Conservation (phyloP, 2,888 invertebrate genomes). For the Conops quadrifasciatus region DNA sequence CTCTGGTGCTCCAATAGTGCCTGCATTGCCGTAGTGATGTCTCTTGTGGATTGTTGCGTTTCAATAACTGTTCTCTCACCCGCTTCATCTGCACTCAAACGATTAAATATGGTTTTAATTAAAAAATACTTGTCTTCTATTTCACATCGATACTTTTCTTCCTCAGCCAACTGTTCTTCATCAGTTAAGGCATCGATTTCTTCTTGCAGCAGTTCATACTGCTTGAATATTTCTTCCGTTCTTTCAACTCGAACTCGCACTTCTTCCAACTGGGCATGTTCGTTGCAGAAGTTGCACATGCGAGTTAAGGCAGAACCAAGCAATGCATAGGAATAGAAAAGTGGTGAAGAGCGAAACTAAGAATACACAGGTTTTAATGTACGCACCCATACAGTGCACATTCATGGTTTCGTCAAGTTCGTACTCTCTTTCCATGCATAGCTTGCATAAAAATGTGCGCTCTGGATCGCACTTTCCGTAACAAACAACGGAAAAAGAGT, state of each 20-base stretch:
- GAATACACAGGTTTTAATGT: too few relatives aligned
- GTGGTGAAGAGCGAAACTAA: too few relatives aligned
- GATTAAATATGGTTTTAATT: constrained; percentile 4
- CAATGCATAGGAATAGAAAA: too few relatives aligned
- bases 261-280: constrained; percentile 10
- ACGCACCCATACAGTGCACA: too few relatives aligned
- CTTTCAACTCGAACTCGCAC: constrained; percentile 29
- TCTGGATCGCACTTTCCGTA: too few relatives aligned
- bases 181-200: constrained; percentile 25
- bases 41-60: background rate
- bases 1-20: constrained; percentile 27
- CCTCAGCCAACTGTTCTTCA: background rate
- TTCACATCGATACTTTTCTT: too few relatives aligned
- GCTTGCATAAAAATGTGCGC: too few relatives aligned
- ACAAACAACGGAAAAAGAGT: too few relatives aligned
- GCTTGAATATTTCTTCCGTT: constrained; percentile 19
- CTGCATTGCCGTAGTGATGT: constrained; percentile 27
- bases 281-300: background rate
- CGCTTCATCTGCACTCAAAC: background rate
- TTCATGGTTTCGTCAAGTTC: too few relatives aligned
- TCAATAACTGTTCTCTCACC: background rate
- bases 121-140: too few relatives aligned
- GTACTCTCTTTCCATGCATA: too few relatives aligned
- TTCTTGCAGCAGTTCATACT: constrained; percentile 17
- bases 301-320: background rate